These are phyloP conservation scores for Axea sp. DNA, from an alignment of 2,888 invertebrate genomes.

Conservation along the genomic window DNA sequence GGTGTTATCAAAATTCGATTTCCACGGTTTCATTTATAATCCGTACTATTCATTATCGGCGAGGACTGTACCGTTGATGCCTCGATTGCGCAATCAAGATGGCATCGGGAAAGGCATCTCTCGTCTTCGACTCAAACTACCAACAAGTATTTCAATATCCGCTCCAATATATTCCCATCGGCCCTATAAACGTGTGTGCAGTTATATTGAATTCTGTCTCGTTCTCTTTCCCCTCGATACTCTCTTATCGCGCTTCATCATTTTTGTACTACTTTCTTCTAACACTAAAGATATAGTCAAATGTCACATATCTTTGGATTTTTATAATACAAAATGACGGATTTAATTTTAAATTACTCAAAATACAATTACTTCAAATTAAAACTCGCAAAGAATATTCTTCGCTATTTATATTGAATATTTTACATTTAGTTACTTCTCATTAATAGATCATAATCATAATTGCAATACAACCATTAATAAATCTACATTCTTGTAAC, in stretches of 20 bases:
- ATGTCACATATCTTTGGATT: conserved; percentile 19
- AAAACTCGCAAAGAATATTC: no score
- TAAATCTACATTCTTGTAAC: no score
- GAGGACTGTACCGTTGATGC: conserved; percentile 68
- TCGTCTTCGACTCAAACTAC: conserved; percentile 77
- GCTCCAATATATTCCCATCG: conserved; percentile 77
- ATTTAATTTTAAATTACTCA: no score
- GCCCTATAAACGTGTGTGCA: conserved; percentile 77
- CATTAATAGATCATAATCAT: no score
- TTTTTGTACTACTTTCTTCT: conserved; percentile 57
- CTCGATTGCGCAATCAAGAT: conserved; percentile 77
- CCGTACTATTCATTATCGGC: conserved; percentile 73
- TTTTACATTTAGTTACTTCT: no score
- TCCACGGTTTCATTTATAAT: conserved; percentile 66
- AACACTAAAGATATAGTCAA: conserved; percentile 27
- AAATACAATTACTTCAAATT: not conserved
- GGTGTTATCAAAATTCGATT: conserved; percentile 60
- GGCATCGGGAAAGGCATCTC: conserved; percentile 73
- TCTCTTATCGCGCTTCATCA: conserved; percentile 43
- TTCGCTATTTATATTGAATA: no score
- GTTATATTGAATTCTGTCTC: conserved; percentile 76
- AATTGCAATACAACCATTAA: no score
- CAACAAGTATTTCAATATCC: conserved; percentile 79
- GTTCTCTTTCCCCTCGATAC: conserved; percentile 56
- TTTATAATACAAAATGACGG: conserved; percentile 2